Evolutionary conservation across 2,888 invertebrate species (phyloP).

Genomic region (Oxycera nigricornis): DNA sequence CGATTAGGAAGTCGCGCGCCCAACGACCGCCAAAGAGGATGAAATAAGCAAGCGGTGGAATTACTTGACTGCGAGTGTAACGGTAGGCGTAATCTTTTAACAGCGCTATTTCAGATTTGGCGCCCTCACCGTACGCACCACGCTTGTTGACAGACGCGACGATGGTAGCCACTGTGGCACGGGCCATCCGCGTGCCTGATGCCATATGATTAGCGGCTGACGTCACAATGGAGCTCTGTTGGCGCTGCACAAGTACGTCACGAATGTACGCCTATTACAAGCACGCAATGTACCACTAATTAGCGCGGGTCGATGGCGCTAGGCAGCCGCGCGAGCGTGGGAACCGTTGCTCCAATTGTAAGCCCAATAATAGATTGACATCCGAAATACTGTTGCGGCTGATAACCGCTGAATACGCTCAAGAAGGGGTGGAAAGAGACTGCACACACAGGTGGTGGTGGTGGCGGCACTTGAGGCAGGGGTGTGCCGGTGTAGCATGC

Average conservation of each 20-base stretch:
- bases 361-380: constrained; percentile 12
- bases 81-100: constrained; percentile 8
- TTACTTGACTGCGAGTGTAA: background rate
- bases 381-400: background rate
- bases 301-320: background rate
- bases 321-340: constrained; percentile 15
- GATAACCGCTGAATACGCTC: background rate
- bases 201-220: background rate
- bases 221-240: background rate
- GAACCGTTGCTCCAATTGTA: constrained; percentile 30
- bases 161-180: constrained; percentile 5
- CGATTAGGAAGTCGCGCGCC: background rate
- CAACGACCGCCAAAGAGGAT: background rate
- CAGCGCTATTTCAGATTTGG: constrained; percentile 9
- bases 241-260: background rate
- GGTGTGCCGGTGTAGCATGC: background rate
- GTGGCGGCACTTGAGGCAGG: background rate
- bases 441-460: background rate
- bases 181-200: background rate
- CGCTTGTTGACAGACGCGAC: background rate
- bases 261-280: background rate
- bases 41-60: background rate
- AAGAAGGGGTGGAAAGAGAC: background rate
- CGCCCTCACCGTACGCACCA: background rate
- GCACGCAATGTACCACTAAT: constrained; percentile 19